phyloP scores from a whole-genome alignment of 2,113 vertebrate genomes.

The Canis aureus region DNA sequence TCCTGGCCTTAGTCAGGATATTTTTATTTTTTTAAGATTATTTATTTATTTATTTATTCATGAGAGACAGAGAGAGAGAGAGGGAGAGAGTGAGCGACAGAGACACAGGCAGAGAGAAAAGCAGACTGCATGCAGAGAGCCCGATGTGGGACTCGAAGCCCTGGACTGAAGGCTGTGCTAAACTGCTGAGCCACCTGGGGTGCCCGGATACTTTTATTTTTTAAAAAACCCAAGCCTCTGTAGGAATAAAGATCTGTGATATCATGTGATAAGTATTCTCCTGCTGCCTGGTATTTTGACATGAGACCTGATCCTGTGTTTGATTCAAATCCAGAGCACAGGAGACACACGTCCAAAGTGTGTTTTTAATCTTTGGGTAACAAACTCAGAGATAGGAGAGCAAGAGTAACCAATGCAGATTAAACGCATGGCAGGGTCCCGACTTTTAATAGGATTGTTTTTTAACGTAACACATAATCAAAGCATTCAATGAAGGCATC shows the following conservation, averaged over 20 bases:
- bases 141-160: too few species aligned
- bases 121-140: too few species aligned
- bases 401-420: background rate
- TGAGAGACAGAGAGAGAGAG: too few species aligned
- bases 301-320: constrained; percentile 77
- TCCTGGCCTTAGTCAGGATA: background rate
- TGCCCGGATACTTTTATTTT: background rate
- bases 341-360: constrained; percentile 67
- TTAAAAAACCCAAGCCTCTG: background rate
- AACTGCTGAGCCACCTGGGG: too few species aligned
- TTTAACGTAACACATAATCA: background rate
- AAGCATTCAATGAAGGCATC: background rate
- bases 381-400: background rate
- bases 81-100: too few species aligned
- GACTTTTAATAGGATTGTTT: background rate
- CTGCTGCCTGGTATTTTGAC: constrained; percentile 78
- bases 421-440: background rate
- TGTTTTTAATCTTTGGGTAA: background rate
- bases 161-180: too few species aligned
- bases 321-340: constrained; percentile 75
- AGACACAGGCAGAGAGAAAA: too few species aligned
- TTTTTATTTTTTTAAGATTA: background rate
- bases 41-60: too few species aligned
- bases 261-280: constrained; percentile 52
- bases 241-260: constrained; percentile 58